Conservation (phyloP, 2,113 vertebrate genomes). For the Sander vitreus region DNA sequence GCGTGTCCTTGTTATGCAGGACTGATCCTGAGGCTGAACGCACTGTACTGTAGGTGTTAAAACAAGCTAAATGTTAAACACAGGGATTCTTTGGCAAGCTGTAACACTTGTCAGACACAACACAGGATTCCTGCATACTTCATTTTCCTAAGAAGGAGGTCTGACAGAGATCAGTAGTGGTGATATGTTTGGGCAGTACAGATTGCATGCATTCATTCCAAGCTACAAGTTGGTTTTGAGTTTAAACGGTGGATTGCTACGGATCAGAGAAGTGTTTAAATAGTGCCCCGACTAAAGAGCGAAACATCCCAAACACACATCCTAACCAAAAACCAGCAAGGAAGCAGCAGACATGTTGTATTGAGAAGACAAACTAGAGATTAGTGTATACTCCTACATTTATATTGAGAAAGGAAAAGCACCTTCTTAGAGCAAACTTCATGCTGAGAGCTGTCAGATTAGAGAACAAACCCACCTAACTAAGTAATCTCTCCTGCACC, state of each 20-base stretch:
- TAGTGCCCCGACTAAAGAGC: neutral
- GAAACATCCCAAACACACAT: neutral
- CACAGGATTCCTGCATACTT: constrained; percentile 33
- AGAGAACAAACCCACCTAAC: constrained; percentile 31
- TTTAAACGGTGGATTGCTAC: constrained; percentile 8
- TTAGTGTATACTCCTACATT: constrained; percentile 31
- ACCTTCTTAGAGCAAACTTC: constrained; percentile 30
- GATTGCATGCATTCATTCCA: constrained; percentile 34
- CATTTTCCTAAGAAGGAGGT: constrained; percentile 12
- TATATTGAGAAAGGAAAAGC: constrained; percentile 34
- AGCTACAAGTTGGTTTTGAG: neutral
- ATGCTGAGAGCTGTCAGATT: constrained; percentile 8
- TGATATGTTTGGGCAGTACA: constrained; percentile 14
- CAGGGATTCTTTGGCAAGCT: constrained; percentile 38
- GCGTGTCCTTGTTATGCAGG: constrained; percentile 32
- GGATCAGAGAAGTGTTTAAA: constrained; percentile 25
- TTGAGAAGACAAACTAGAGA: constrained; percentile 32
- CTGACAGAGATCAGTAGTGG: constrained; percentile 18
- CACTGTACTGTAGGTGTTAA: constrained; percentile 34
- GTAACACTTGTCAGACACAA: constrained; percentile 28
- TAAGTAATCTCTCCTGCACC: neutral
- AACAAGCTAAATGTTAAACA: constrained; percentile 52
- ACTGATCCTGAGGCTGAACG: constrained; percentile 51
- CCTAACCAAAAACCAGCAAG: neutral
- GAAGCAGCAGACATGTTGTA: neutral